A percentile compares a stretch with the other conserved stretches of the same genome.
These are phyloP conservation scores for Tauraco hartlaubi DNA, from an alignment of 2,797 vertebrate species.

Conservation along the genomic window DNA sequence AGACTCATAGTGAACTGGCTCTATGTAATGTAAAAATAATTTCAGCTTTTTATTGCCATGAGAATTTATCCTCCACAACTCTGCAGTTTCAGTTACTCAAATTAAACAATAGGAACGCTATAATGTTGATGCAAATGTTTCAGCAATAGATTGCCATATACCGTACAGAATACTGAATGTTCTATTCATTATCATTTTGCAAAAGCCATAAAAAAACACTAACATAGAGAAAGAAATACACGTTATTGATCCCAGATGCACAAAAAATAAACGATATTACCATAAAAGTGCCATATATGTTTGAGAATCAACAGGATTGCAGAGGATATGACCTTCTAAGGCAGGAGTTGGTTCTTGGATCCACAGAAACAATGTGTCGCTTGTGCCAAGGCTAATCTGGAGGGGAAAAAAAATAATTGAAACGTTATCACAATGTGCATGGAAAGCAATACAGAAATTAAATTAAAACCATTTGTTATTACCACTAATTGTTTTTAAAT, in stretches of 20 bases:
- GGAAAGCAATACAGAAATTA: conserved; percentile 71
- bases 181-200: conserved; percentile 37
- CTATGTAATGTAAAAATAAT: neutral
- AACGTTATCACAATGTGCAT: conserved; percentile 58
- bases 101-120: conserved; percentile 31
- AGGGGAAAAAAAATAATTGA: conserved; percentile 26
- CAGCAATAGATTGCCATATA: conserved; percentile 20
- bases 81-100: conserved; percentile 1
- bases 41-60: conserved; percentile 14
- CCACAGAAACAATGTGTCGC: conserved; percentile 95
- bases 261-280: conserved; percentile 74
- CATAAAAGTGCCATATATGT: conserved; percentile 94
- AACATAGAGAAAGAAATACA: neutral
- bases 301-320: conserved; percentile 87
- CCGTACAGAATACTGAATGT: neutral
- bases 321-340: conserved; percentile 94
- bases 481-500: conserved; percentile 76
- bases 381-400: conserved; percentile 95
- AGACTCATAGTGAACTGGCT: neutral
- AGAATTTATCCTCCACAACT: conserved; percentile 9
- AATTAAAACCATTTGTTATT: conserved; percentile 75
- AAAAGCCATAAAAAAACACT: conserved; percentile 48
- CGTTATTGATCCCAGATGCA: neutral
- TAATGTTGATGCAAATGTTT: neutral
- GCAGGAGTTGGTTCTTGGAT: conserved; percentile 87